Percentiles rank a stretch among this genome's conserved stretches.
phyloP scores from a whole-genome alignment of 2,797 vertebrate species.

The Thaleichthys pacificus region DNA sequence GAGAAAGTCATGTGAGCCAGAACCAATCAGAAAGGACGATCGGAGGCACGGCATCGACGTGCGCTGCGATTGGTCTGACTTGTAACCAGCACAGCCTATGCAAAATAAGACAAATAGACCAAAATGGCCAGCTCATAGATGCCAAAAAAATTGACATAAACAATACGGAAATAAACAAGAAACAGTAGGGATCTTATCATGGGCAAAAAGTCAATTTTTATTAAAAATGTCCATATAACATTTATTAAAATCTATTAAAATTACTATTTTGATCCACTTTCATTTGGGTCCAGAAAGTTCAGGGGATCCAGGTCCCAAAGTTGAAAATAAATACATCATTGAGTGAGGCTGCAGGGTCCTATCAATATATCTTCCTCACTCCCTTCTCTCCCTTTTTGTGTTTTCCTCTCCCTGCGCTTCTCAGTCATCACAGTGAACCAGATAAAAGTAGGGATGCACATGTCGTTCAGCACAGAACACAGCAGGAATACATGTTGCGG shows the following conservation, averaged over 20 bases:
- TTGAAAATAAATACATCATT: slow-evolving; percentile 79
- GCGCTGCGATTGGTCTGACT: slow-evolving; percentile 29
- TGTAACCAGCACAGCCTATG: not conserved
- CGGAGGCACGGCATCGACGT: slow-evolving; percentile 9
- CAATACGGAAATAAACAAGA: slow-evolving; percentile 11
- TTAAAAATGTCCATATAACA: slow-evolving; percentile 84
- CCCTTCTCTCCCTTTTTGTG: slow-evolving; percentile 24
- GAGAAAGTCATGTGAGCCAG: not conserved
- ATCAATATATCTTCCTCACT: slow-evolving; percentile 29
- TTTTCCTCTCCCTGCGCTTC: slow-evolving; percentile 21
- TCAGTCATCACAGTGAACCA: slow-evolving; percentile 65
- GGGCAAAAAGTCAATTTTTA: slow-evolving; percentile 77
- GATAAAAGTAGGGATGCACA: slow-evolving; percentile 57
- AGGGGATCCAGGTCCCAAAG: slow-evolving; percentile 64
- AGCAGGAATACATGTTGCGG: slow-evolving; percentile 53
- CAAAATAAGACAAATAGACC: not conserved
- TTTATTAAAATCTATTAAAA: slow-evolving; percentile 86
- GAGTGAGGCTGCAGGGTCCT: slow-evolving; percentile 55
- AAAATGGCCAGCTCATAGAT: too few relatives aligned
- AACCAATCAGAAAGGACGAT: slow-evolving; percentile 10
- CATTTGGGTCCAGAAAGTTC: slow-evolving; percentile 60
- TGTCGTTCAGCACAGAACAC: slow-evolving; percentile 46
- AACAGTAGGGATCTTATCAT: slow-evolving; percentile 11
- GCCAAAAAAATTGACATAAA: too few relatives aligned
- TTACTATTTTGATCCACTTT: slow-evolving; percentile 73